Base-by-base conservation (phyloP, 2,113 vertebrate species). In the Aegotheles bennettii region DNA sequence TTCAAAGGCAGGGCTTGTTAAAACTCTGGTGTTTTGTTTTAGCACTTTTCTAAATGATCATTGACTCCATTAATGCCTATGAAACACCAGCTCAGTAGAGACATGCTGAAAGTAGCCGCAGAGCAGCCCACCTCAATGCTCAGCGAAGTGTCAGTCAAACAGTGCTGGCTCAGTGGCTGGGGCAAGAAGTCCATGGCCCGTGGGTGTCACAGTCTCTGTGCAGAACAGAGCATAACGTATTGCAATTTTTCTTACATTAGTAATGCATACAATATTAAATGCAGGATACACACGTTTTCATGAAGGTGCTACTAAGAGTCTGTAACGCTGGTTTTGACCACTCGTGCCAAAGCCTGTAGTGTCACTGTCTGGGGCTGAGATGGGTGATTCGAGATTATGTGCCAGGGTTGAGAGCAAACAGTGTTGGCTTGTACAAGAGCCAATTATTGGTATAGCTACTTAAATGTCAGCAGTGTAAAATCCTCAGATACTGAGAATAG, bases 31-130 rank as follows among this genome's bases (percentile, higher is more conserved):
- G 54, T 11, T 89, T 20, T 54, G 33, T 54, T 91, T n/a, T 7
- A 33, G 53, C 40, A 10, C 60, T 78, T 64, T 11, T 28, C 11
- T 24, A 2, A 20, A 59, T 38, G 63, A 33, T 24, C 24, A 0
- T 1, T 40, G 68, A 21, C 16, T 33, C 67, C 47, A 16, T 42
- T 26, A 16, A 16, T 40, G 51, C 56, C 29, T 6, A 0, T 28
- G 54, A 53, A 42, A 42, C 45, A 19, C 40, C 1, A 3, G 13
- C 8, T 77, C 40, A 54, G 56, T 20, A 15, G 47, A 25, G 20
- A 8, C 8, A 1, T 1, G 5, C 21, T 38, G 0, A 13, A 74
- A 45, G 47, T 0, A 26, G 42, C 56, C 40, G 47, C 65, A 50
- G 65, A 15, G 84, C 51, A 20, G 57, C 26, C 21, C 68, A 19